phyloP scores from a whole-genome alignment of 2,113 vertebrate genomes.

The Pycnonotus jocosus region DNA sequence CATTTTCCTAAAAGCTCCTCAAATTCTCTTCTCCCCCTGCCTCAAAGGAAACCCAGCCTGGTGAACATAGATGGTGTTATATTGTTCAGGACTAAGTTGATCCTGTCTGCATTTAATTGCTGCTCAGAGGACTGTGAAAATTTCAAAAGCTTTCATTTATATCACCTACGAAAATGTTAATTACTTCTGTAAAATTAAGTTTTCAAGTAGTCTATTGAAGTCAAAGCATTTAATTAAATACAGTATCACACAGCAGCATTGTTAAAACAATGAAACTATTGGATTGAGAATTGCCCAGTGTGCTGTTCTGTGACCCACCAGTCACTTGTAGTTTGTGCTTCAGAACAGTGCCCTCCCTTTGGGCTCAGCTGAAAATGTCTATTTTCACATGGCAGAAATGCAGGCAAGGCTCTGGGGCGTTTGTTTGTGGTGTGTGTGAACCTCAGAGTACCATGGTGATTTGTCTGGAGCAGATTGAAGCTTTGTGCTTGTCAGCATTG shows the following conservation, averaged over 20 bases:
- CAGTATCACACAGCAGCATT: neutral
- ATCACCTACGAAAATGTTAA: neutral
- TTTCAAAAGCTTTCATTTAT: neutral
- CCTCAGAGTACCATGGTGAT: neutral
- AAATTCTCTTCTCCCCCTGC: neutral
- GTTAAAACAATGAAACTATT: neutral
- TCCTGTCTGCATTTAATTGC: neutral
- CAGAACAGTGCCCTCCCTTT: neutral
- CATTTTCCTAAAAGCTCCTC: neutral
- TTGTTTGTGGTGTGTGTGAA: neutral
- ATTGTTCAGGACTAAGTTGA: neutral
- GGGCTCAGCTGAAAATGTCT: neutral
- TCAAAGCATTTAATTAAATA: neutral
- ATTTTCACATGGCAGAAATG: neutral
- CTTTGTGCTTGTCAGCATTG: neutral
- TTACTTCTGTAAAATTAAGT: neutral
- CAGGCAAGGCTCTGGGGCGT: neutral
- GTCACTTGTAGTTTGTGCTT: neutral
- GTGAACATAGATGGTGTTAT: neutral
- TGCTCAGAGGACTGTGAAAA: neutral
- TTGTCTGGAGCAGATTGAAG: neutral
- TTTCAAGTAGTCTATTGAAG: neutral
- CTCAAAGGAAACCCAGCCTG: neutral
- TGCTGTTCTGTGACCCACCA: neutral
- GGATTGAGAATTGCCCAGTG: neutral